Percentiles rank a stretch among this genome's conserved stretches.
Evolutionary conservation across 2,113 vertebrate genomes (phyloP).

Genomic region (Geothlypis trichas): DNA sequence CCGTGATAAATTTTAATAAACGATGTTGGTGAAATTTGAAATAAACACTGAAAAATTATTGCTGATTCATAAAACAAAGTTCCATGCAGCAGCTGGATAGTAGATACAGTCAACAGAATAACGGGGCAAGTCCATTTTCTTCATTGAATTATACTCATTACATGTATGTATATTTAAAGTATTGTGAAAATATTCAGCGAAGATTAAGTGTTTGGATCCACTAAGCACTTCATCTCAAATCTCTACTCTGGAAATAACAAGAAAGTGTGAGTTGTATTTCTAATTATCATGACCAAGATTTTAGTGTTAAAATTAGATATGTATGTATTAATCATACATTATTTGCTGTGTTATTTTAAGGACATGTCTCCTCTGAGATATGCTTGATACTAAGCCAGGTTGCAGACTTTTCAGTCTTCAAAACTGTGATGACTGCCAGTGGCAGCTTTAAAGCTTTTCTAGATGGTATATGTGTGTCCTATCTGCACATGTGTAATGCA

Average conservation of each 20-base stretch:
- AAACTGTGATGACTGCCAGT: background rate
- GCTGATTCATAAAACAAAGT: background rate
- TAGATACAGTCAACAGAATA: background rate
- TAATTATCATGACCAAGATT: background rate
- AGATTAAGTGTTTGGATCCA: background rate
- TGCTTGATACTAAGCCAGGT: background rate
- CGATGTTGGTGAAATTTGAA: background rate
- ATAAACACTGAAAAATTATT: background rate
- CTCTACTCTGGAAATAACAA: background rate
- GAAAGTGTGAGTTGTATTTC: background rate
- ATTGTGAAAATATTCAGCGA: background rate
- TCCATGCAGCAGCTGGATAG: background rate
- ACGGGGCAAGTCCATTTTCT: background rate
- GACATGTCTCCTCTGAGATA: background rate
- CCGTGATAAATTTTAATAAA: background rate
- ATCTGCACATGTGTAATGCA: rapidly evolving
- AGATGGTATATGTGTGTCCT: background rate
- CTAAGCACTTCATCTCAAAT: background rate
- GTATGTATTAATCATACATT: background rate
- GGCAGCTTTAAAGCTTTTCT: background rate
- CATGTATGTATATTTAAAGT: background rate
- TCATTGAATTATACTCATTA: background rate
- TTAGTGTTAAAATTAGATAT: background rate
- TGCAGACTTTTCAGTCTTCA: background rate
- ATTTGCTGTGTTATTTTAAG: background rate